A percentile compares a stretch with the other conserved stretches of the same genome.
These are phyloP conservation scores for Protomyctophum bolini DNA, from an alignment of 2,113 vertebrate species.

Conservation along the genomic window DNA sequence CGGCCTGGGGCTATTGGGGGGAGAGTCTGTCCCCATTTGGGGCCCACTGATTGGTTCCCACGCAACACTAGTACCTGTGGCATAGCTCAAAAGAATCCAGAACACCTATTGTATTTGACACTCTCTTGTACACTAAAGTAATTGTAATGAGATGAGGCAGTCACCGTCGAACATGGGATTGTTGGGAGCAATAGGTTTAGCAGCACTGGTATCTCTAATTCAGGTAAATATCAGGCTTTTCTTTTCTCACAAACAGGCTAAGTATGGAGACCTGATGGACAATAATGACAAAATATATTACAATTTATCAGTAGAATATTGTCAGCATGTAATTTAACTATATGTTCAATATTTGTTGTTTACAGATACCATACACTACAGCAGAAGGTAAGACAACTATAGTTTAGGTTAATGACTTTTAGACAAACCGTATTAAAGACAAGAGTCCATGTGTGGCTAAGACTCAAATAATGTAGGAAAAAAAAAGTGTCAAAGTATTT, in stretches of 20 bases:
- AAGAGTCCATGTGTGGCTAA: neutral
- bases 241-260: neutral
- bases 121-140: conserved; percentile 68
- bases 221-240: conserved; percentile 68
- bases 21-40: conserved; percentile 59
- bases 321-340: neutral
- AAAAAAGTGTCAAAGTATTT: neutral
- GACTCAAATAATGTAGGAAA: too few relatives aligned
- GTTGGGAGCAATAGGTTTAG: conserved; percentile 70
- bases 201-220: conserved; percentile 63
- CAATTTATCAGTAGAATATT: neutral
- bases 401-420: neutral
- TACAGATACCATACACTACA: conserved; percentile 65
- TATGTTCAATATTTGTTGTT: conserved; percentile 27
- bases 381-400: conserved; percentile 68
- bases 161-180: conserved; percentile 77
- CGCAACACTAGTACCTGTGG: conserved; percentile 30
- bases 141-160: conserved; percentile 63
- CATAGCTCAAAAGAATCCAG: conserved; percentile 74
- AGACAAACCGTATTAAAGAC: neutral
- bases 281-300: neutral
- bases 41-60: conserved; percentile 75
- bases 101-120: conserved; percentile 69
- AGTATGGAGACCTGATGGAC: neutral
- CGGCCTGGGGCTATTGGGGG: conserved; percentile 56